Evolutionary conservation across 2,797 vertebrate genomes (phyloP).

Genomic region (Tenualosa thibaudeaui): DNA sequence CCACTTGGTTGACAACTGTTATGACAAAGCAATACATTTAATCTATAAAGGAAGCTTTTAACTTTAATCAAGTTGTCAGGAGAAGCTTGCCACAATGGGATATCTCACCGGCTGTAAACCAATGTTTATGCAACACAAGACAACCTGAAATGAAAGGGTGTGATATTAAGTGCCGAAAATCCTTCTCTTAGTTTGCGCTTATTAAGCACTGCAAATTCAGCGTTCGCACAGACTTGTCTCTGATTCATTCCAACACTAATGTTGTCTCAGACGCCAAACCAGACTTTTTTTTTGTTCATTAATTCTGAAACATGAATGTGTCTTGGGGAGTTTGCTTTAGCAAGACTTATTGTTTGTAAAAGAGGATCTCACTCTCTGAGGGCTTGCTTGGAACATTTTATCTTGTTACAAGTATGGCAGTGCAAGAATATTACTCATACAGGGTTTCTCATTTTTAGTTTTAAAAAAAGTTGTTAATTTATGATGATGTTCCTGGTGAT

Average conservation of each 20-base stretch:
- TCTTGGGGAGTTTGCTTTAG: constrained; percentile 45
- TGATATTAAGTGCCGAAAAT: constrained; percentile 1
- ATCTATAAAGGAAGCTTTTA: constrained; percentile 64
- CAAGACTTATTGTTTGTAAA: constrained; percentile 29
- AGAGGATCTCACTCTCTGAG: constrained; percentile 38
- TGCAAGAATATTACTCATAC: neutral
- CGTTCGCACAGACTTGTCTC: constrained; percentile 11
- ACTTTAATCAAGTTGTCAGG: constrained; percentile 58
- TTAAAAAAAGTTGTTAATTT: neutral
- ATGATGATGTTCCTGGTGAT: neutral
- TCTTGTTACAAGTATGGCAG: neutral
- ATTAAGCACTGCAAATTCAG: constrained; percentile 23
- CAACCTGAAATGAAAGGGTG: neutral
- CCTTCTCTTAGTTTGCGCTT: constrained; percentile 30
- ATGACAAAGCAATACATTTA: constrained; percentile 66
- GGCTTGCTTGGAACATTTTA: constrained; percentile 45
- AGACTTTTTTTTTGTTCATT: constrained; percentile 46
- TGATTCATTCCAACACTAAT: constrained; percentile 12
- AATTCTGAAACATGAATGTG: constrained; percentile 54
- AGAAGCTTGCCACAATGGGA: constrained; percentile 37
- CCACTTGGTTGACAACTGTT: constrained; percentile 66
- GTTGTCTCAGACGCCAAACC: neutral
- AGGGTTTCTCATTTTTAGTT: neutral
- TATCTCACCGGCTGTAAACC: constrained; percentile 32
- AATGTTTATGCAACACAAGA: constrained; percentile 37